Conservation (phyloP, 2,888 invertebrate species). For the Ectemnius cavifrons region DNA sequence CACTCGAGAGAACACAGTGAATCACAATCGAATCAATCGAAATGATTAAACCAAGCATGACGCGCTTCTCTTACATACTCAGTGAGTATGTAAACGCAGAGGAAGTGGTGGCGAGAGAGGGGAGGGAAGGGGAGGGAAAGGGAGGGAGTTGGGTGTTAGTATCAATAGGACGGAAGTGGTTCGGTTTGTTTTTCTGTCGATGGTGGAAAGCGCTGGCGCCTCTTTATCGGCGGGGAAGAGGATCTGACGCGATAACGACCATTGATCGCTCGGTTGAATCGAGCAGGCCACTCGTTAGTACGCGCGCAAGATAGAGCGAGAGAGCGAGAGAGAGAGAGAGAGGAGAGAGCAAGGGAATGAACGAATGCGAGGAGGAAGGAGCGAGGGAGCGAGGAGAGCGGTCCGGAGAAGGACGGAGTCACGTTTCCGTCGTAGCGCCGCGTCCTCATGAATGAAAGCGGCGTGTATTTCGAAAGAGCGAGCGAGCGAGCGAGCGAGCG, state of each 20-base stretch:
- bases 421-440: conserved; percentile 47
- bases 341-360: conserved; percentile 13
- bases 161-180: conserved; percentile 33
- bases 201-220: conserved; percentile 53
- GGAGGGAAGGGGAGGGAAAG: too few relatives aligned
- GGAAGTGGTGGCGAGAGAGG: too few relatives aligned
- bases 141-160: neutral
- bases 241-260: conserved; percentile 56
- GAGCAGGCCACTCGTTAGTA: conserved; percentile 39
- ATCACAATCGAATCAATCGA: neutral
- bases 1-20: too few relatives aligned
- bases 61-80: neutral
- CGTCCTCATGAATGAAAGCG: conserved; percentile 60
- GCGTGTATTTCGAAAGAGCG: conserved; percentile 57
- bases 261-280: conserved; percentile 57
- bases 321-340: conserved; percentile 3
- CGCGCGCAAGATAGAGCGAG: conserved; percentile 12
- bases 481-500: conserved; percentile 44
- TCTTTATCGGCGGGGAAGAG: conserved; percentile 54
- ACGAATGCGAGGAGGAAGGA: neutral
- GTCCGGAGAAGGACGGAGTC: conserved; percentile 14
- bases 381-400: conserved; percentile 11
- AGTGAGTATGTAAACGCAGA: too few relatives aligned
- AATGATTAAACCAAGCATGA: neutral
- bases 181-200: conserved; percentile 44